Percentiles rank a stretch among this genome's conserved stretches.
phyloP scores from a whole-genome alignment of 2,113 vertebrate species.

The Arizona elegans region DNA sequence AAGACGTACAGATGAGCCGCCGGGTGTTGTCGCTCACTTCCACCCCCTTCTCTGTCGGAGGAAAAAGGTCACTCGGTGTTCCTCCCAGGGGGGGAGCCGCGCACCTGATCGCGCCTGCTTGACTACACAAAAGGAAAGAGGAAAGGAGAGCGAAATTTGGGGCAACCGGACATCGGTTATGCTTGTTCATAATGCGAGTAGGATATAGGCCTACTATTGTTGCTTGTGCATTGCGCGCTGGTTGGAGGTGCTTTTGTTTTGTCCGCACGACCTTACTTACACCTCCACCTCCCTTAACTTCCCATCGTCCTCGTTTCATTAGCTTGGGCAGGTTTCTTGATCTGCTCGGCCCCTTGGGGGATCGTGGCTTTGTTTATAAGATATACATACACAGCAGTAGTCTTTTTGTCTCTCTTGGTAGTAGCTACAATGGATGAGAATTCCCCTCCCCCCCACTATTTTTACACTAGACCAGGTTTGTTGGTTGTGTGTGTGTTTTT shows the following conservation, averaged over 20 bases:
- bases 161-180: neutral
- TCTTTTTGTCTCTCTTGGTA: neutral
- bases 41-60: neutral
- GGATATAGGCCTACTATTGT: neutral
- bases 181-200: neutral
- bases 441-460: neutral
- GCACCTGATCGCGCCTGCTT: neutral
- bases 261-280: neutral
- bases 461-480: neutral
- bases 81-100: neutral
- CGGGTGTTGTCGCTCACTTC: neutral
- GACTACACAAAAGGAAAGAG: neutral
- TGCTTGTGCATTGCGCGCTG: neutral
- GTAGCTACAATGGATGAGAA: neutral
- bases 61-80: neutral
- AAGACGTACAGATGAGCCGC: neutral
- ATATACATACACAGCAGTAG: neutral
- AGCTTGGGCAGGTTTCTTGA: neutral
- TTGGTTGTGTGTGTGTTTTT: neutral
- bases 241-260: neutral
- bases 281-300: neutral
- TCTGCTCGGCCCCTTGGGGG: neutral
- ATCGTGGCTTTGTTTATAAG: neutral
- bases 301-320: neutral
- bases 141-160: neutral